A percentile compares a stretch with the other conserved stretches of the same genome.
phyloP scores from a whole-genome alignment of 2,113 vertebrate species.

The Dromiciops gliroides region DNA sequence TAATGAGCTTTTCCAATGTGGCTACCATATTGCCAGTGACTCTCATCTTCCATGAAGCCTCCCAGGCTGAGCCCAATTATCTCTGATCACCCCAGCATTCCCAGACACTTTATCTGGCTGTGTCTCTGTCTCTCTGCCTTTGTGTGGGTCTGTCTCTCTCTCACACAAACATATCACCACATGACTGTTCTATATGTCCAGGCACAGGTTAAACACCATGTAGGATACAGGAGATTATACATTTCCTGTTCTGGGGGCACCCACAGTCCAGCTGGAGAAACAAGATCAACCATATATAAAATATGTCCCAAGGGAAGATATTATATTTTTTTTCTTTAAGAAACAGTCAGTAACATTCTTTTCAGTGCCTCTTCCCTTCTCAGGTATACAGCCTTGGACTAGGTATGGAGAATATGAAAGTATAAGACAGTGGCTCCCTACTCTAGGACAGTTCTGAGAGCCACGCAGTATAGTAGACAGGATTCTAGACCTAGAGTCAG shows the following conservation, averaged over 20 bases:
- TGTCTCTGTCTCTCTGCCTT: not conserved
- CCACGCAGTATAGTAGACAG: not conserved
- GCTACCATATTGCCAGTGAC: not conserved
- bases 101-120: not conserved
- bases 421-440: not conserved
- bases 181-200: not conserved
- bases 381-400: not conserved
- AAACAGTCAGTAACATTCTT: not conserved
- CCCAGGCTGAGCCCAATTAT: not conserved
- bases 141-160: too few species aligned
- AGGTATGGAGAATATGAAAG: not conserved
- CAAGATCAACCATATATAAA: not conserved
- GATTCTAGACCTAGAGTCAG: not conserved
- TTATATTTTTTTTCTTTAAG: not conserved
- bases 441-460: not conserved
- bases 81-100: not conserved
- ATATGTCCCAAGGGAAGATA: not conserved
- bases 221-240: not conserved
- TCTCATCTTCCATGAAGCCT: not conserved
- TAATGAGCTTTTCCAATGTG: not conserved
- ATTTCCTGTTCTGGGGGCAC: too few species aligned
- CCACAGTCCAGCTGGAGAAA: not conserved
- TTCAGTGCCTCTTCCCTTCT: not conserved
- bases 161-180: not conserved
- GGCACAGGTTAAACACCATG: too few species aligned